Conservation (phyloP, 2,113 vertebrate genomes). For the Sakesphorus luctuosus region DNA sequence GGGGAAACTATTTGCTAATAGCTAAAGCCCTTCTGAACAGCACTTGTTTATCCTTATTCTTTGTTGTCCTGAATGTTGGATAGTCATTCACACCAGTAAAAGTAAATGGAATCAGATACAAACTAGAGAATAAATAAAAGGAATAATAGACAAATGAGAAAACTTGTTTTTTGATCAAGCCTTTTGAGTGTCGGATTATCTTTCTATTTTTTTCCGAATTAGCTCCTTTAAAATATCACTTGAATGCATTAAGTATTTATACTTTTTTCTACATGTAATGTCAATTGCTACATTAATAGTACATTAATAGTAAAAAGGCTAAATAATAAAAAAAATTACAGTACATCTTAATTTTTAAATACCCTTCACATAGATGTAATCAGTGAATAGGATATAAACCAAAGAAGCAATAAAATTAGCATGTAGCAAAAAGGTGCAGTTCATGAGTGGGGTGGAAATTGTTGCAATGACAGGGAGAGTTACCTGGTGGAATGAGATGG, state of each 20-base stretch:
- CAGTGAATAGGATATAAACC: neutral
- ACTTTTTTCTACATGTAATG: neutral
- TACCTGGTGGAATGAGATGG: neutral
- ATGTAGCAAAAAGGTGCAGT: rapidly evolving
- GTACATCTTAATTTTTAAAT: neutral
- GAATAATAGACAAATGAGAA: neutral
- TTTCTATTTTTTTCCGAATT: neutral
- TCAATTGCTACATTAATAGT: neutral
- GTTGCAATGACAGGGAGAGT: neutral
- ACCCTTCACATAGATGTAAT: neutral
- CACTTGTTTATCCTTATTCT: neutral
- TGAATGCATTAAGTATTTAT: neutral
- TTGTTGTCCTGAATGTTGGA: neutral
- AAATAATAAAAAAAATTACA: neutral
- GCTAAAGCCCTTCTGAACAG: neutral
- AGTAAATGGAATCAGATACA: neutral
- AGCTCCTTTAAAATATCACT: neutral
- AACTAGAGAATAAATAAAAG: neutral
- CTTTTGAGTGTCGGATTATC: neutral
- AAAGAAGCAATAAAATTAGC: neutral
- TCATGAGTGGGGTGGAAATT: neutral
- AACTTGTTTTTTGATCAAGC: rapidly evolving
- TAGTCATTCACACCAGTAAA: neutral
- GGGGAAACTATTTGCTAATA: neutral
- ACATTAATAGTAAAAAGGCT: neutral